Evolutionary conservation across 2,797 vertebrate species (phyloP), one percentile per base, ranked within the genome.

Genomic region (Myiotriccus ornatus): DNA sequence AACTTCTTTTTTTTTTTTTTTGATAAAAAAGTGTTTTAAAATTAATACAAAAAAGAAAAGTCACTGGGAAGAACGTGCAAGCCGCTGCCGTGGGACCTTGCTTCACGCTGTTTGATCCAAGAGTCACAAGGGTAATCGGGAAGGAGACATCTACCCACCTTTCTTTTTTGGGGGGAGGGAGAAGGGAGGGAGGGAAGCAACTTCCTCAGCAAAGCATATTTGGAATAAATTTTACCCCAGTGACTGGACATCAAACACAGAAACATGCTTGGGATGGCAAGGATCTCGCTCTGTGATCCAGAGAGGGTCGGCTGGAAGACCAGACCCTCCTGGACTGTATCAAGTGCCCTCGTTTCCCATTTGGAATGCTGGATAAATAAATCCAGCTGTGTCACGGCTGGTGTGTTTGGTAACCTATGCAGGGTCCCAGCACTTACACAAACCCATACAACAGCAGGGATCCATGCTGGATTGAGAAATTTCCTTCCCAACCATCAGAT

Each of bases 11-110:
- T 19, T 44, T 46, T 91, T 68, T 94, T 82, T 93, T 95, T 88
- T 57, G 32, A 94, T 96, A 95, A 97, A 97, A 97, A 97, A 81
- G 55, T 92, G 88, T 95, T 94, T 94, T 84, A 96, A 96, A 96
- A 95, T 95, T 83, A 96, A 97, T 95, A 96, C 95, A 91, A 96
- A 96, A 96, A 94, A 95, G 83, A 89, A 91, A 86, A 94, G 96
- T 95, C 94, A 97, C 97, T 95, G 95, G 96, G 96, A 96, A 97
- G 95, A 96, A 94, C 25, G 9, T 5, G 63, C 90, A 78, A 57
- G 63, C 91, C 49, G 8, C 41, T n/a, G 92, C 79, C 50, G 27
- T n/a, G 84, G 85, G 90, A 95, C 92, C 71, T 87, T 84, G 91
- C 94, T 95, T 81, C 92, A 56, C 0, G 34, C 87, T 94, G 92